Conservation (phyloP, 2,797 vertebrate species). For the Galagoides demidoff region DNA sequence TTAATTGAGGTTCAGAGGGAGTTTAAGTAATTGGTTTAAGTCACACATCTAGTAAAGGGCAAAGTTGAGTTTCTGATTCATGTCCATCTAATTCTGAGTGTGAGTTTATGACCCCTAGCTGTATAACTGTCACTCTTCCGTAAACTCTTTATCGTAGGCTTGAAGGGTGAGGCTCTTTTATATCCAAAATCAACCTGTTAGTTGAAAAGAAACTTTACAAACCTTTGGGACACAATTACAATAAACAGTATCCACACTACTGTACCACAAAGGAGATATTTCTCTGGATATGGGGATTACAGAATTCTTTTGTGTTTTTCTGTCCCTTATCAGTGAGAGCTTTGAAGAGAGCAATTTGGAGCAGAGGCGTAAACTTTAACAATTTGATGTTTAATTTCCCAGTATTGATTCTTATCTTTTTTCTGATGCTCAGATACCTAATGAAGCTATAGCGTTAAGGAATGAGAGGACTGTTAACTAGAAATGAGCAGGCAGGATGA, state of each 20-base stretch:
- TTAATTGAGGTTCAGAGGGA: background rate
- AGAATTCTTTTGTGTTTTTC: background rate
- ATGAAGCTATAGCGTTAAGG: slow-evolving; percentile 33
- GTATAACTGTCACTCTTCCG: background rate
- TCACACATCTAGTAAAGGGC: background rate
- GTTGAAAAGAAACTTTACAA: background rate
- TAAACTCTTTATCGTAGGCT: background rate
- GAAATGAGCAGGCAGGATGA: background rate
- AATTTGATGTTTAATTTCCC: slow-evolving; percentile 14
- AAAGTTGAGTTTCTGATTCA: background rate
- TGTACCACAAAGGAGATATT: background rate
- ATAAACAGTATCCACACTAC: background rate
- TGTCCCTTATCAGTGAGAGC: background rate
- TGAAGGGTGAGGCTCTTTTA: background rate
- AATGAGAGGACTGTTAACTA: background rate
- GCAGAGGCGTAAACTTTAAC: background rate
- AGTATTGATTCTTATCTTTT: slow-evolving; percentile 19
- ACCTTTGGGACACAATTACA: background rate
- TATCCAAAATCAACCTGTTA: background rate
- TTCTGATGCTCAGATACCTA: background rate
- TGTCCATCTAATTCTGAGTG: background rate
- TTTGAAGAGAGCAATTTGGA: background rate
- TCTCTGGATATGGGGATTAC: background rate
- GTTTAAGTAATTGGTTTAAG: background rate
- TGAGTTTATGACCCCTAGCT: background rate